Evolutionary conservation across 1,140 invertebrate species (phyloP), one percentile per base, ranked within the genome.

Genomic region (Psix sp.): DNA sequence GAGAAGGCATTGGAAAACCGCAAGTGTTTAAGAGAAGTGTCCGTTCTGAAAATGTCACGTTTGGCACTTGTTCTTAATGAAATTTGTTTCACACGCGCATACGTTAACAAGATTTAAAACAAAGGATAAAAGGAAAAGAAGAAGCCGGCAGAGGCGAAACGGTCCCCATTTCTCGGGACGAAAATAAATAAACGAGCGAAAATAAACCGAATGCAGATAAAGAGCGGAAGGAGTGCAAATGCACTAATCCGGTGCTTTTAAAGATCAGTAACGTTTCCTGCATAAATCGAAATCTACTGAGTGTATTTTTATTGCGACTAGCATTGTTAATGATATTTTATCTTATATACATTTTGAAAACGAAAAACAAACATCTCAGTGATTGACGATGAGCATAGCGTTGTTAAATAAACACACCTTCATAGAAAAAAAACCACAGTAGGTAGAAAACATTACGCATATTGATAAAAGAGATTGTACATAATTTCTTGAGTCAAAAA

Each of bases 151-250:
- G 45, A 52, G 26, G 36, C 57, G 48, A 60, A 68, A 18, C 33
- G 45, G 59, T 43, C 38, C 56, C 57, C 36, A 17, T 43, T 18
- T 17, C 17, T 36, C 29, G 35, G 21, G 16, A 71, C 51, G 10
- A 51, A 71, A 71, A 71, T 71, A 63, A 63, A 71, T 51, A 63
- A 63, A 51, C 29, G 39, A 29, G 13, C 24, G 45, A 59, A 72
- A 72, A 72, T 65, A 65, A 72, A 57, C 38, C 46, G 29, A 24
- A 51, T 26, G 39, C 36, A 45, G 42, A 71, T 71, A 71, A 71
- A 71, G 59, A 29, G 59, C 67, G 57, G 67, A 71, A 71, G 67
- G 38, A 71, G 57, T 31, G 29, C 51, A 51, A 57, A 42, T 57
- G 52, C 42, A 57, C 63, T 63, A 63, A 57, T 57, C 59, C 38